These are phyloP conservation scores for Macaca mulatta DNA, from an alignment of 2,113 vertebrate species.

Conservation along the genomic window DNA sequence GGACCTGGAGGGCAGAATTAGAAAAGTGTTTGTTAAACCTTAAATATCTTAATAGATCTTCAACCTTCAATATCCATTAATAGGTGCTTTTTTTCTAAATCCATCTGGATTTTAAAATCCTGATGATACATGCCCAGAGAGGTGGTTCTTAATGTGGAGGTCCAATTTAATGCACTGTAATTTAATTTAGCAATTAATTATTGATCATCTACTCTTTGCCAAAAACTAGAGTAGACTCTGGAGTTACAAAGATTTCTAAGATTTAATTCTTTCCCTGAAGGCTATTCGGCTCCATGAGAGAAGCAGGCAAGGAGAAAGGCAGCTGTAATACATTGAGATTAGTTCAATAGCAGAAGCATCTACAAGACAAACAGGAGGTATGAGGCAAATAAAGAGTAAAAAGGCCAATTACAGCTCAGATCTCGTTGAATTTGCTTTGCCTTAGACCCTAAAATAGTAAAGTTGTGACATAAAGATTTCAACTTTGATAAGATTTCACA, in stretches of 20 bases:
- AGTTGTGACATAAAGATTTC: background rate
- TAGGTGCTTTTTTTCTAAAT: background rate
- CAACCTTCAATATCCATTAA: background rate
- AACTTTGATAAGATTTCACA: background rate
- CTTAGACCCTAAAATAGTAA: background rate
- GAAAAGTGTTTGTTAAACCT: background rate
- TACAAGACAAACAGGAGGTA: background rate
- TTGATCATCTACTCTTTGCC: constrained; percentile 17
- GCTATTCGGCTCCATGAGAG: background rate
- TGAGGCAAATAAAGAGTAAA: background rate
- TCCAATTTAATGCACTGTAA: background rate
- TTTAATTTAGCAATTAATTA: constrained; percentile 8
- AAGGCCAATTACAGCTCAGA: background rate
- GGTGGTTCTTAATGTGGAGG: background rate
- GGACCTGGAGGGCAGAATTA: background rate
- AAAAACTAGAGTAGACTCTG: background rate
- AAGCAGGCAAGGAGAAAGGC: background rate
- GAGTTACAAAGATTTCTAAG: background rate
- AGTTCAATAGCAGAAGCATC: background rate
- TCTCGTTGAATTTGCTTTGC: background rate
- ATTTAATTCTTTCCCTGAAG: background rate
- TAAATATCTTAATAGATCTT: background rate
- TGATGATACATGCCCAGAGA: background rate
- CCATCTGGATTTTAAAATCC: background rate
- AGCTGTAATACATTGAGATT: background rate